Evolutionary conservation across 2,888 invertebrate species (phyloP), one percentile per base, ranked within the genome.

Genomic region (Hylaea fasciaria): DNA sequence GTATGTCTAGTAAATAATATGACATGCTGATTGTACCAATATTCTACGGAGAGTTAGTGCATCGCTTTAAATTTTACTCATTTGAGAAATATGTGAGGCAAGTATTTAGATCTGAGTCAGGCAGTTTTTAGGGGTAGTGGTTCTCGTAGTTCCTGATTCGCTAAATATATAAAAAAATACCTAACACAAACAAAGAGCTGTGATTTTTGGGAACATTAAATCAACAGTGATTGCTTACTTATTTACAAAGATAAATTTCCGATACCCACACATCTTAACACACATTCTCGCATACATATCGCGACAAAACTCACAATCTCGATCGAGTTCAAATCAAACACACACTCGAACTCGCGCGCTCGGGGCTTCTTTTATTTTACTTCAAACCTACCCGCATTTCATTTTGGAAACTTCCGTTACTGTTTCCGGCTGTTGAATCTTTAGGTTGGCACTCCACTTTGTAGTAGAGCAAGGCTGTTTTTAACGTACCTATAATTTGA

Each of bases 351-450:
- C 57, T 50, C 47, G 54, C 37, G n/a, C 50, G 62, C 39, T 50
- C 14, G 45, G 10, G 32, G 50, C 37, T 61, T 67, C 67, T 67
- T 67, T 63, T 67, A 69, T 69, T 65, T 70, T 65, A 66, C 63
- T 70, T 69, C 60, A 64, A 66, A 64, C 68, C 56, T 64, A 64
- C 71, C 71, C 70, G 70, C 68, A 72, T 72, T 68, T 69, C 64
- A 65, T 66, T 66, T 68, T 46, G 49, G 59, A 65, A 67, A 70
- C 64, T 67, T 68, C 65, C 68, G 60, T 56, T 62, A 61, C 65
- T 50, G 64, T 51, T 62, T 69, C 61, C 68, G 63, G 47, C 64
- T 64, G 55, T 60, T 55, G 59, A 64, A 65, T 56, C 51, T 16
- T 52, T 13, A 28, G 52, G 56, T 29, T 48, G 47, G 32, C 1